Evolutionary conservation across 2,888 invertebrate genomes (phyloP).

Genomic region (Macrosoma leucophasiata): DNA sequence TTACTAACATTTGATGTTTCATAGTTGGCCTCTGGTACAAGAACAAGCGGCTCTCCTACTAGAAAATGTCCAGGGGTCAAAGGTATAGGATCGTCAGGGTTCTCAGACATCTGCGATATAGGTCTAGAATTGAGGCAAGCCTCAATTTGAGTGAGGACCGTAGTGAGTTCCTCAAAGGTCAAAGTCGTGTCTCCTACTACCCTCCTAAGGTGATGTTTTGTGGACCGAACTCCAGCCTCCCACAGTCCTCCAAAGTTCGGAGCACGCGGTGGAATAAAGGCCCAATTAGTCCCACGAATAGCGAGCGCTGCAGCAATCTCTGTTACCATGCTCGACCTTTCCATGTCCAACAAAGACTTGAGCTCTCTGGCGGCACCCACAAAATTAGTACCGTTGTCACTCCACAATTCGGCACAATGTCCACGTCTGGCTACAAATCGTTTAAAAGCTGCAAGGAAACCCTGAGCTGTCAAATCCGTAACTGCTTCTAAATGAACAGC

Average conservation of each 20-base stretch:
- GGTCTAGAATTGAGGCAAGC: slow-evolving; percentile 25
- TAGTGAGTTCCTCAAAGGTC: slow-evolving; percentile 21
- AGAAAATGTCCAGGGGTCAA: slow-evolving; percentile 26
- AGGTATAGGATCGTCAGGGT: no score
- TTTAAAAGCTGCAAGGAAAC: slow-evolving; percentile 22
- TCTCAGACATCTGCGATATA: slow-evolving; percentile 11
- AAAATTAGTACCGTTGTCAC: slow-evolving; percentile 24
- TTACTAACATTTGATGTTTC: slow-evolving; percentile 5
- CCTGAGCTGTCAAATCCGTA: slow-evolving; percentile 27
- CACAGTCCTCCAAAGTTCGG: slow-evolving; percentile 26
- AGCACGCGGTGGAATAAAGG: slow-evolving; percentile 16
- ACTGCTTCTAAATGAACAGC: slow-evolving; percentile 31
- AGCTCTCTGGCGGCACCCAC: slow-evolving; percentile 19
- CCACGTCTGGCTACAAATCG: slow-evolving; percentile 21
- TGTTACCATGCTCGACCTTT: slow-evolving; percentile 1
- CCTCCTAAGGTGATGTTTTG: slow-evolving; percentile 22
- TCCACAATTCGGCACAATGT: slow-evolving; percentile 17
- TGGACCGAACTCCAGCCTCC: slow-evolving; percentile 24
- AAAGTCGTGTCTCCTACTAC: slow-evolving; percentile 21
- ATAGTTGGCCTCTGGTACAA: slow-evolving; percentile 17
- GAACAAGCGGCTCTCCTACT: slow-evolving; percentile 18
- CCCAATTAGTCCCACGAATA: slow-evolving; percentile 16
- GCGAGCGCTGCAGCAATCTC: slow-evolving; percentile 19
- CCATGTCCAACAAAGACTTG: slow-evolving; percentile 8
- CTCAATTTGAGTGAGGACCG: slow-evolving; percentile 20